Evolutionary conservation across 2,888 invertebrate genomes (phyloP).

Genomic region (Perithous albicinctus): DNA sequence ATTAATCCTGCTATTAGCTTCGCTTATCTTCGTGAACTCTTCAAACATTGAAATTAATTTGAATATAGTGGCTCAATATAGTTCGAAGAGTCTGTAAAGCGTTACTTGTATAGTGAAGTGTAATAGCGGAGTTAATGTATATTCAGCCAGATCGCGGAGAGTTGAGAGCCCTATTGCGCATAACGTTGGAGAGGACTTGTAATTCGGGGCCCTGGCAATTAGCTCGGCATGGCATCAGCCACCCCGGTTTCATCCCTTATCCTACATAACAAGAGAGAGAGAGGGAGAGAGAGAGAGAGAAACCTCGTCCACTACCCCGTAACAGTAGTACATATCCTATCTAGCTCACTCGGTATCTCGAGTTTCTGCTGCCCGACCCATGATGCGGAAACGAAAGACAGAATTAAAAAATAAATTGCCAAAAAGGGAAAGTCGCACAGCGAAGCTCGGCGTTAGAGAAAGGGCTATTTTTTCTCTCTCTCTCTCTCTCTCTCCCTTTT

Average conservation of each 20-base stretch:
- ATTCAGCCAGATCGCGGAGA: constrained; percentile 69
- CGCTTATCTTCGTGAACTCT: neutral
- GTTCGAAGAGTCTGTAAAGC: neutral
- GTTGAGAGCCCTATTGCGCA: constrained; percentile 74
- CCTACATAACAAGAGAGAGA: constrained; percentile 45
- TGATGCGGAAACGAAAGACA: constrained; percentile 75
- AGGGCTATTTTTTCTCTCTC: constrained; percentile 22
- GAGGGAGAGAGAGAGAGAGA: constrained; percentile 24
- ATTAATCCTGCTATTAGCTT: neutral
- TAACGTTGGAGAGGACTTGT: constrained; percentile 83
- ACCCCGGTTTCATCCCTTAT: constrained; percentile 70
- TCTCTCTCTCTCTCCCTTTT: constrained; percentile 62
- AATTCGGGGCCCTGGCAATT: constrained; percentile 81
- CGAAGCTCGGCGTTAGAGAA: constrained; percentile 72
- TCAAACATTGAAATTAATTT: neutral
- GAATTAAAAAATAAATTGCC: constrained; percentile 81
- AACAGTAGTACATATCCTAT: constrained; percentile 18
- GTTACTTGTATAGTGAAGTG: constrained; percentile 38
- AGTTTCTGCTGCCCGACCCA: constrained; percentile 50
- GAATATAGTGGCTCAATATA: neutral
- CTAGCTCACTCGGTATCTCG: constrained; percentile 35
- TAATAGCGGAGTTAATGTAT: constrained; percentile 43
- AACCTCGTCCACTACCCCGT: constrained; percentile 46
- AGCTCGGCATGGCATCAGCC: constrained; percentile 76
- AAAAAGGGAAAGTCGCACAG: constrained; percentile 70